Base-by-base conservation (phyloP, 2,888 invertebrate species). In the Notodonta dromedarius region DNA sequence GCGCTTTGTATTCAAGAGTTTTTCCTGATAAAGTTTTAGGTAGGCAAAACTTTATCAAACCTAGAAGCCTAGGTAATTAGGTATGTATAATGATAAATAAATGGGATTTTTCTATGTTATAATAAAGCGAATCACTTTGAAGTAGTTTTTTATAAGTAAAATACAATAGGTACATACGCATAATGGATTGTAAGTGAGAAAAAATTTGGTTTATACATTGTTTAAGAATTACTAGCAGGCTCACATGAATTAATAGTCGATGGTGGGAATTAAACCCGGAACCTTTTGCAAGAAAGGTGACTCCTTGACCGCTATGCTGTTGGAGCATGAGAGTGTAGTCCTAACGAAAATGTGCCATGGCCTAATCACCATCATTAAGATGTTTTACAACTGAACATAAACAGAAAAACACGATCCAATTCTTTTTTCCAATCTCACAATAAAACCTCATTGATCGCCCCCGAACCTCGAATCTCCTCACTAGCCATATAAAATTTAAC, bases 401-500 rank as follows among this genome's bases (percentile, higher is more conserved):
- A 52, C 35, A 35, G 24, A 54, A 62, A 74, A 67, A 69, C 24
- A 61, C 61, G 7, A 50, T 58, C 63, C 63, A 62, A 69, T 62
- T n/a, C 63, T 63, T 65, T 63, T 65, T 65, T 60, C 53, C 61
- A 52, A 62, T 62, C 61, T 62, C 50, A 60, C 56, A 53, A 54
- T 58, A 55, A 65, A 61, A 69, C 56, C 65, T 66, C 69, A 71
- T 69, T 73, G 66, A 66, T 73, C 71, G 13, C 8, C n/a, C 39
- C 56, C 53, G 39, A 56, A 44, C 42, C 56, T 67, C 61, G 72
- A 73, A 74, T 71, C 71, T 75, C 70, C 67, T 79, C 82, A 82
- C 79, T 77, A 80, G 77, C 80, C 76, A 88, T 89, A 86, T 82
- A 91, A 89, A 87, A 91, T 91, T 90, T 83, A 91, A 77, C 84